Conservation (phyloP, 2,113 vertebrate species). For the Glaucomys volans region DNA sequence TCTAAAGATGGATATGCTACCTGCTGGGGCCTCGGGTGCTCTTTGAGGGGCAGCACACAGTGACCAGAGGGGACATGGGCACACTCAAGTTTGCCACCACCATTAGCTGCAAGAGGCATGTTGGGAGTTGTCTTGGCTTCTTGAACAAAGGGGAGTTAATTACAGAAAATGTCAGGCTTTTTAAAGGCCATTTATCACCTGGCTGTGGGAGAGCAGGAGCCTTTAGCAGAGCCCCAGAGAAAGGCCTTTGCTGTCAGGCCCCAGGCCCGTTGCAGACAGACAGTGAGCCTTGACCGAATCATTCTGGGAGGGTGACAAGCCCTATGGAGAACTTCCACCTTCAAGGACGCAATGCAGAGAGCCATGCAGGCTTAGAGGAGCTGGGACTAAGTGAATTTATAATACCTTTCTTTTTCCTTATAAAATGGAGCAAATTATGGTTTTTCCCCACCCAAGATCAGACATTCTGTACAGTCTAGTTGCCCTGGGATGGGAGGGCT, state of each 20-base stretch:
- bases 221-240: not conserved
- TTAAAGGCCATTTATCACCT: slow-evolving; percentile 35
- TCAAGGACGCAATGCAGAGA: not conserved
- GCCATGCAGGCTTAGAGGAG: not conserved
- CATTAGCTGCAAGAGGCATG: not conserved
- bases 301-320: not conserved
- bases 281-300: not conserved
- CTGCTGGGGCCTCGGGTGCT: too few relatives aligned
- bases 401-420: slow-evolving; percentile 38
- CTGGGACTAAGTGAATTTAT: not conserved
- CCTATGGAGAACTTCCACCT: not conserved
- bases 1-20: not conserved
- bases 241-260: not conserved
- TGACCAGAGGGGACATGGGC: not conserved
- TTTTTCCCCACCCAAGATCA: not conserved
- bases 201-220: not conserved
- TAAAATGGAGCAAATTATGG: not conserved
- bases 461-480: not conserved
- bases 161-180: slow-evolving; percentile 55
- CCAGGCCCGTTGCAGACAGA: not conserved
- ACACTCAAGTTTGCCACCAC: not conserved
- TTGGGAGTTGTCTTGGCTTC: not conserved
- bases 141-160: slow-evolving; percentile 69
- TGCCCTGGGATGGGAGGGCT: not conserved
- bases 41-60: not conserved